phyloP scores from a whole-genome alignment of 2,113 vertebrate genomes.

The Kobus ellipsiprymnus region DNA sequence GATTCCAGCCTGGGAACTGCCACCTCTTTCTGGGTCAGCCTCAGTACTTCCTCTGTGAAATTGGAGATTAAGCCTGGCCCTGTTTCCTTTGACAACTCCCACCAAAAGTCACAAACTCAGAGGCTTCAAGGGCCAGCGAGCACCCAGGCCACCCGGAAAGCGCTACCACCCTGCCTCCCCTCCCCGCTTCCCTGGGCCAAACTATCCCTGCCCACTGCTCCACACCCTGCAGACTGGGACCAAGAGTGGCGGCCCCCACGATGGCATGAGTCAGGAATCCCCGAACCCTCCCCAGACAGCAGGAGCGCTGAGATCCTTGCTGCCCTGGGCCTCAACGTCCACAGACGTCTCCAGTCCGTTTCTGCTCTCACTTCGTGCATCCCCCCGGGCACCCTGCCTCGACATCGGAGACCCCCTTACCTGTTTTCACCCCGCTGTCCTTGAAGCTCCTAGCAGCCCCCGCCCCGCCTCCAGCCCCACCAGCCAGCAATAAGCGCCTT shows the following conservation, averaged over 20 bases:
- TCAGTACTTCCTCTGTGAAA: neutral
- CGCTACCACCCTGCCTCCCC: neutral
- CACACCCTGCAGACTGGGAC: neutral
- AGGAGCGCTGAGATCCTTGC: neutral
- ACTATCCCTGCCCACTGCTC: neutral
- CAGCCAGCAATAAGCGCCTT: no score
- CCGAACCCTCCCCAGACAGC: neutral
- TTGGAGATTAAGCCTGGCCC: neutral
- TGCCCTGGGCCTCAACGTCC: neutral
- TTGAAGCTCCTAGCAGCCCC: no score
- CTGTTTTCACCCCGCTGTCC: neutral
- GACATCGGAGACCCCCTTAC: no score
- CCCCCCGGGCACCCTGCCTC: accelerated
- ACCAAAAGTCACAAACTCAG: neutral
- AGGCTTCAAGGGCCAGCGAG: accelerated
- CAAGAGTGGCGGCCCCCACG: neutral
- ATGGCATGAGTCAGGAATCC: neutral
- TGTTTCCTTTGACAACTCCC: neutral
- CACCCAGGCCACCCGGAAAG: neutral
- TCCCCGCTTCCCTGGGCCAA: no score
- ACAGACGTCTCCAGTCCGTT: neutral
- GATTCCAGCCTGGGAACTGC: neutral
- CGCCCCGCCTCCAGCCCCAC: neutral
- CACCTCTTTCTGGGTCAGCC: neutral
- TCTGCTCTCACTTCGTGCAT: neutral